These are phyloP conservation scores for Neoseiulus cucumeris DNA, from an alignment of 1,140 invertebrate species.

Conservation along the genomic window DNA sequence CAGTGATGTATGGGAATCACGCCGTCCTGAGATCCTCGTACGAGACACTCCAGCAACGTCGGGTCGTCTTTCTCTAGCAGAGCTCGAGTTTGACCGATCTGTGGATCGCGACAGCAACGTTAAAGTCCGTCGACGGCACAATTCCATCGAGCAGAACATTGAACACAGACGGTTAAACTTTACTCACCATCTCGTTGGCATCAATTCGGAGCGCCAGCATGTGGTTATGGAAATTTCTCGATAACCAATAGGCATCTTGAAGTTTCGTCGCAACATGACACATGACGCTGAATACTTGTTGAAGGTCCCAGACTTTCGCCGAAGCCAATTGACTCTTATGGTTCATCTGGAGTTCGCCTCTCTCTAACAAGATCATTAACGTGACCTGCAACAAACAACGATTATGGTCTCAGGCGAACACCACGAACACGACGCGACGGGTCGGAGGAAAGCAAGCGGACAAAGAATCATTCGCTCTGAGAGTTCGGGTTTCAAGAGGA, in stretches of 20 bases:
- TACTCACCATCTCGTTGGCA: not conserved
- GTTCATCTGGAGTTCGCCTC: slow-evolving; percentile 4
- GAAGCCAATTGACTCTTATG: not conserved
- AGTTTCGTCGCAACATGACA: not conserved
- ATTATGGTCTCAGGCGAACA: not conserved
- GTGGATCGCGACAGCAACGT: not conserved
- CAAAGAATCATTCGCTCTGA: no score
- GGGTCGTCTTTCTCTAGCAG: slow-evolving; percentile 3
- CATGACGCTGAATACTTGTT: not conserved
- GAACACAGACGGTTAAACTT: not conserved
- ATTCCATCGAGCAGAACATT: not conserved
- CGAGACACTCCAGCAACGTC: not conserved
- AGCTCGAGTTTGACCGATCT: not conserved
- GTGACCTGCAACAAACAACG: not conserved
- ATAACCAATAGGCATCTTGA: slow-evolving; percentile 1
- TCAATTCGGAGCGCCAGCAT: not conserved
- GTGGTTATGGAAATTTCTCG: not conserved
- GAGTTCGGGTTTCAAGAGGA: no score
- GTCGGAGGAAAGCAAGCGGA: no score
- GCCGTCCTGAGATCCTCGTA: not conserved
- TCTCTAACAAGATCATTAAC: not conserved
- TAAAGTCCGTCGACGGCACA: not conserved
- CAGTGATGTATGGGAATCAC: not conserved
- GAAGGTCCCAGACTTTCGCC: not conserved
- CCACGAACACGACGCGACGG: not conserved